phyloP scores from a whole-genome alignment of 2,888 invertebrate genomes.

The Smittia sp. region DNA sequence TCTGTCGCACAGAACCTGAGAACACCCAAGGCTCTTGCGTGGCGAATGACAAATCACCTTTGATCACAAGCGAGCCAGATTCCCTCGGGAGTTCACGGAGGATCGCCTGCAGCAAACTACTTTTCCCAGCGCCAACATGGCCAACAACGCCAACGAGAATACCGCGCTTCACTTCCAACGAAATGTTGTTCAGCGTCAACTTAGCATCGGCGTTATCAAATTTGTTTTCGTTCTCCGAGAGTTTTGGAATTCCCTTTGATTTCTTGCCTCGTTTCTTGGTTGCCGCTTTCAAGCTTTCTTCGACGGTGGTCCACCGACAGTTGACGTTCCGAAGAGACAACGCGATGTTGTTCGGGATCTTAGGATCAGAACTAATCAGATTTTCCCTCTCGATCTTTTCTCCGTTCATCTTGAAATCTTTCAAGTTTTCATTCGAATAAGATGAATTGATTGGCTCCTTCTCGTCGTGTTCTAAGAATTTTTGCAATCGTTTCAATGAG shows the following conservation, averaged over 20 bases:
- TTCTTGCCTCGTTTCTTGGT: slow-evolving; percentile 47
- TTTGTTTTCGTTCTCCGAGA: slow-evolving; percentile 45
- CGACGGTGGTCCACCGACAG: slow-evolving; percentile 46
- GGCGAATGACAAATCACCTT: slow-evolving; percentile 68
- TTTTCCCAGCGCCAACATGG: slow-evolving; percentile 73
- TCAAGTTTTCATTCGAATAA: slow-evolving; percentile 40
- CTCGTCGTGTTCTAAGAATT: slow-evolving; percentile 54
- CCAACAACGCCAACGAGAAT: slow-evolving; percentile 70
- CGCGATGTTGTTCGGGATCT: slow-evolving; percentile 45
- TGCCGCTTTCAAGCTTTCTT: slow-evolving; percentile 43
- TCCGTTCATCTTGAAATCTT: slow-evolving; percentile 41
- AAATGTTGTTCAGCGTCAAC: slow-evolving; percentile 57
- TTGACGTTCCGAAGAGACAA: slow-evolving; percentile 42
- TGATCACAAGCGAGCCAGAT: slow-evolving; percentile 58
- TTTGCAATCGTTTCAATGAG: slow-evolving; percentile 65
- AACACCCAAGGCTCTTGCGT: slow-evolving; percentile 86
- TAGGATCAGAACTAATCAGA: slow-evolving; percentile 44
- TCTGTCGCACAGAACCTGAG: slow-evolving; percentile 64
- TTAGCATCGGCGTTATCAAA: slow-evolving; percentile 42
- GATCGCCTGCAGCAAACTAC: slow-evolving; percentile 65
- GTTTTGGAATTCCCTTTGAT: slow-evolving; percentile 49
- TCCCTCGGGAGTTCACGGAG: slow-evolving; percentile 67
- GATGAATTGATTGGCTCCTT: slow-evolving; percentile 39
- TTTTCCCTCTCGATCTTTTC: not conserved
- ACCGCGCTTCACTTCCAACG: slow-evolving; percentile 57